phyloP scores from a whole-genome alignment of 2,888 invertebrate species.

The Cheiracanthium punctorium region DNA sequence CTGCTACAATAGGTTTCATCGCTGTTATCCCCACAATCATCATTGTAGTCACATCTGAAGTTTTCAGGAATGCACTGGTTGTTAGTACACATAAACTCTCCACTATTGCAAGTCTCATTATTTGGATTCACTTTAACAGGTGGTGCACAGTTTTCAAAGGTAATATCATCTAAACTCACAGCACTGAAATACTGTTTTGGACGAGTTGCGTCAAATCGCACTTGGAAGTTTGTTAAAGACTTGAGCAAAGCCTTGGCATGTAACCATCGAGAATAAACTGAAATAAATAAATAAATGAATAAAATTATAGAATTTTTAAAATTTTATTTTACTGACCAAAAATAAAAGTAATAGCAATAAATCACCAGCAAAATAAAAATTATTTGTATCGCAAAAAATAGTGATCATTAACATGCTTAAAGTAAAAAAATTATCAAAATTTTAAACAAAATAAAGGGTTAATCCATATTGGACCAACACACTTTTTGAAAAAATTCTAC shows the following conservation, averaged over 20 bases:
- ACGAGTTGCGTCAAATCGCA: constrained; percentile 33
- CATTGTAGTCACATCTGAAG: constrained; percentile 47
- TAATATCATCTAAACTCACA: constrained; percentile 45
- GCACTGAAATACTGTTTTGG: constrained; percentile 18
- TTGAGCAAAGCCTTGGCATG: constrained; percentile 32
- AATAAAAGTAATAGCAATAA: no score
- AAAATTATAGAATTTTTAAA: no score
- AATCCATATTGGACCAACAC: no score
- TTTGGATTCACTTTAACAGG: constrained; percentile 11
- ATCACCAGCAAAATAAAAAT: no score
- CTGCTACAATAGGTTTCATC: constrained; percentile 47
- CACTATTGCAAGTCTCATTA: background rate
- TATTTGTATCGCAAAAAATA: no score
- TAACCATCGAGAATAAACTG: no score
- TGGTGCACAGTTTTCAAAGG: constrained; percentile 46
- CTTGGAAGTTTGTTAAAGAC: constrained; percentile 20
- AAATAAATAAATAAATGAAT: no score
- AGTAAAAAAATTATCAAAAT: no score
- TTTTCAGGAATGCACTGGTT: constrained; percentile 37
- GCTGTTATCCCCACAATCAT: constrained; percentile 54
- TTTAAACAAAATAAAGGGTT: no score
- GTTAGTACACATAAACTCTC: constrained; percentile 33
- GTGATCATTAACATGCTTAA: no score
- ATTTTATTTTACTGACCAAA: background rate
- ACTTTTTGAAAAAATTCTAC: no score